Evolutionary conservation across 2,888 invertebrate genomes (phyloP), one percentile per base, ranked within the genome.

Genomic region (Drosophila testacea): DNA sequence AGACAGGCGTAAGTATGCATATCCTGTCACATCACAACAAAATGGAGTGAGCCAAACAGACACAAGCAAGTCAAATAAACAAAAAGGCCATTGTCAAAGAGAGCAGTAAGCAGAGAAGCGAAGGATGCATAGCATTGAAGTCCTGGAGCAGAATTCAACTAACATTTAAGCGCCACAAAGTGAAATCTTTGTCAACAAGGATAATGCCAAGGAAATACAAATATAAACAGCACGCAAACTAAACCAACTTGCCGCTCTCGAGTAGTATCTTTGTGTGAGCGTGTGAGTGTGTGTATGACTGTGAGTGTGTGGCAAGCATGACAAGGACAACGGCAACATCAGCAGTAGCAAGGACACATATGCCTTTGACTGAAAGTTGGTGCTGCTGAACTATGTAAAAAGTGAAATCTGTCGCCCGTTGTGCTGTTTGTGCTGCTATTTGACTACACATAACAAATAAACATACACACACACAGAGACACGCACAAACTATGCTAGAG

Each of bases 111-210:
- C 2, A 11, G 22, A 11, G 13, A 4, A 10, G 11, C 4, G 4
- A 1, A 28, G 34, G 46, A 6, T 39, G 59, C 44, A 44, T 55
- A 50, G 44, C 69, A 55, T 68, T 68, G 64, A 73, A 77, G 86
- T 78, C 82, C 84, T 73, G 69, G 52, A 79, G 82, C 82, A 69
- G 76, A 74, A 88, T 86, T 79, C 89, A 84, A 79, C 90, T 77
- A 87, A 87, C 88, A 89, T 88, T 89, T 90, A 87, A 90, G 89
- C 87, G 90, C 90, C 90, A 90, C 90, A 88, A 89, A 90, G 90
- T 90, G 86, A 87, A 87, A 87, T 90, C 89, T 90, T 87, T 90
- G 90, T 87, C 90, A 90, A 87, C 90, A 89, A 79, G 86, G 90
- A 90, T 89, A 87, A 87, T 90, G 82, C 90, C 84, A 87, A 86